Evolutionary conservation across 2,888 invertebrate species (phyloP).

Genomic region (Brassicogethes aeneus): DNA sequence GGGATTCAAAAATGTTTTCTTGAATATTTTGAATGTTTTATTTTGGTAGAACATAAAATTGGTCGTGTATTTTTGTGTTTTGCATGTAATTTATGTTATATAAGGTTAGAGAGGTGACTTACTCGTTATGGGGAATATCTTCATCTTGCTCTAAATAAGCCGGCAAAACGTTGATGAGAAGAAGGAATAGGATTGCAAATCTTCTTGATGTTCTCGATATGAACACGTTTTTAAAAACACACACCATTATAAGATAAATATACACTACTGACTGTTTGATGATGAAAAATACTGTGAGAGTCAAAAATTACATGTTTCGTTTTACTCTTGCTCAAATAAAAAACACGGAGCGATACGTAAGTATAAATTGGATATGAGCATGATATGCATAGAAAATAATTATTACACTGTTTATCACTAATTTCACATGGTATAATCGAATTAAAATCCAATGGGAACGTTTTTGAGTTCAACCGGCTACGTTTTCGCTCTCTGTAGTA

Average conservation of each 20-base stretch:
- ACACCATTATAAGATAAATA: constrained; percentile 29
- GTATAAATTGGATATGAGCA: neutral
- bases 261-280: constrained; percentile 20
- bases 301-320: neutral
- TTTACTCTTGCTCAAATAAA: no score
- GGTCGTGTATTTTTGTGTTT: no score
- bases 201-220: constrained; percentile 11
- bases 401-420: constrained; percentile 1
- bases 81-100: no score
- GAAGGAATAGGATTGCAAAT: constrained; percentile 20
- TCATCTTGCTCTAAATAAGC: constrained; percentile 68
- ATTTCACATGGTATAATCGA: constrained; percentile 30
- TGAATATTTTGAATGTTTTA: no score
- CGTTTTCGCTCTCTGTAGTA: constrained; percentile 34
- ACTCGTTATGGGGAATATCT: constrained; percentile 87
- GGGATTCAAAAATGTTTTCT: no score
- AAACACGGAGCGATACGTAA: no score
- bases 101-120: constrained; percentile 46
- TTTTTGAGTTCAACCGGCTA: constrained; percentile 28
- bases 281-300: constrained; percentile 3
- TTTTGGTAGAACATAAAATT: no score
- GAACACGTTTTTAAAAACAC: constrained; percentile 18
- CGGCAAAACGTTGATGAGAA: constrained; percentile 39
- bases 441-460: constrained; percentile 22
- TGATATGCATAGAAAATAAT: neutral